Evolutionary conservation across 1,140 invertebrate species (phyloP).

Genomic region (Drosophila prosaltans): DNA sequence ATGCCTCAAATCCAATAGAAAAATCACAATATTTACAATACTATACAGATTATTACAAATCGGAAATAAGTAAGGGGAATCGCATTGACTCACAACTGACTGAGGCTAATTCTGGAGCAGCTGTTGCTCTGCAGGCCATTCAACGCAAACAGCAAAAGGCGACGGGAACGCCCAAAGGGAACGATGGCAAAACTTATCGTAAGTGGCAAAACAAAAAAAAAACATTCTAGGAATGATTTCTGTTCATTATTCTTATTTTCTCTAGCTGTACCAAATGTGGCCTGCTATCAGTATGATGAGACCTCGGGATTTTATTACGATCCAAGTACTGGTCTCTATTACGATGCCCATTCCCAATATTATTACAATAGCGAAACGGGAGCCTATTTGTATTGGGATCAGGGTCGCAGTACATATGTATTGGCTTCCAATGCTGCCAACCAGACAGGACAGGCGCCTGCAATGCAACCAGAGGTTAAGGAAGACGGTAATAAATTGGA

Average conservation of each 20-base stretch:
- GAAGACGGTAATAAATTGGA: slow-evolving; percentile 79
- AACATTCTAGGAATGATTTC: neutral
- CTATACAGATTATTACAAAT: slow-evolving; percentile 92
- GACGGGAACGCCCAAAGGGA: slow-evolving; percentile 84
- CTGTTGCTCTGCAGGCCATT: slow-evolving; percentile 94
- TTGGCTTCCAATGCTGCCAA: slow-evolving; percentile 86
- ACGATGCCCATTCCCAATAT: slow-evolving; percentile 97
- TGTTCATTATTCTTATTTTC: neutral
- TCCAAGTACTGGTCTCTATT: slow-evolving; percentile 95
- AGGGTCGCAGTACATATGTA: slow-evolving; percentile 90
- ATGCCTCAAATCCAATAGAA: slow-evolving; percentile 89
- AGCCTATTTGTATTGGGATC: slow-evolving; percentile 98
- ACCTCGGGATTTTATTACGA: slow-evolving; percentile 99
- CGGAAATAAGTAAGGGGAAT: slow-evolving; percentile 87
- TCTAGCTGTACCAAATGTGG: slow-evolving; percentile 92
- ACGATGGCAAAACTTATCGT: slow-evolving; percentile 88
- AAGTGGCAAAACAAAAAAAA: slow-evolving; percentile 70
- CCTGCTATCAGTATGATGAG: slow-evolving; percentile 96
- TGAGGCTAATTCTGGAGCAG: slow-evolving; percentile 93
- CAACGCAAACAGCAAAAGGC: slow-evolving; percentile 83
- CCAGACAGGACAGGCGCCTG: slow-evolving; percentile 76
- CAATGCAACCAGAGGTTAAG: slow-evolving; percentile 49
- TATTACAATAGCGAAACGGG: slow-evolving; percentile 95
- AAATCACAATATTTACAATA: slow-evolving; percentile 90
- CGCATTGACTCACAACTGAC: slow-evolving; percentile 83